A percentile compares a stretch with the other conserved stretches of the same genome.
Conservation (phyloP, 2,888 invertebrate genomes). For the Neria commutata region DNA sequence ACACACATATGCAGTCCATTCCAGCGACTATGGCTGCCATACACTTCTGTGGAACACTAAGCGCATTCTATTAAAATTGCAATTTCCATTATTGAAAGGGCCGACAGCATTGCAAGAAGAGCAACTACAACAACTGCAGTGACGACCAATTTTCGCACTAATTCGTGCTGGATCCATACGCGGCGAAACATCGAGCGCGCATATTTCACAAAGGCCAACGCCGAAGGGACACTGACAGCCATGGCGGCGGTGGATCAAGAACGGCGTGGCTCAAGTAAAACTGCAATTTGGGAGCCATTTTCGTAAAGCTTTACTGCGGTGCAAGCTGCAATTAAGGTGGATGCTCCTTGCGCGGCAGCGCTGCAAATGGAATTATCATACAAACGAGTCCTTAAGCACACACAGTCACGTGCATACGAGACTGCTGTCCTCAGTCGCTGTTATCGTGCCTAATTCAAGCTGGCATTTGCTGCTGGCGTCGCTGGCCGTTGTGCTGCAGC, state of each 20-base stretch:
- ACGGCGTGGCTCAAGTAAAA: not conserved
- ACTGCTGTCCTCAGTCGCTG: not conserved
- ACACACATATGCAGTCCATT: not conserved
- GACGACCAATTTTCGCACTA: not conserved
- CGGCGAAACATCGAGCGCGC: not conserved
- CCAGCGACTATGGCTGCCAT: too few species aligned
- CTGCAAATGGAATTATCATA: too few species aligned
- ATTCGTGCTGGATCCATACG: not conserved
- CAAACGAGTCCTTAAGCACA: not conserved
- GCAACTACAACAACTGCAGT: constrained; percentile 1
- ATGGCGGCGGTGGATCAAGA: too few species aligned
- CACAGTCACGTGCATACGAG: not conserved
- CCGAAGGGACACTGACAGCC: not conserved
- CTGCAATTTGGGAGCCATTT: constrained; percentile 6
- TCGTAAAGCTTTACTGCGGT: constrained; percentile 1
- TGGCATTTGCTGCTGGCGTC: not conserved
- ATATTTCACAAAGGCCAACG: not conserved
- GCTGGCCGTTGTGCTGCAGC: not conserved
- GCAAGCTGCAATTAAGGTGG: constrained; percentile 4
- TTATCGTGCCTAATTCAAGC: not conserved
- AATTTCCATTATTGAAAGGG: constrained; percentile 25
- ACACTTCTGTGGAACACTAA: not conserved
- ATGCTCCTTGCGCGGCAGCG: not conserved
- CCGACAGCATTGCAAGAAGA: too few species aligned
- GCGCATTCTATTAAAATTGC: constrained; percentile 19